Base-by-base conservation (phyloP, 1,140 invertebrate genomes). In the Meteorus sp. region DNA sequence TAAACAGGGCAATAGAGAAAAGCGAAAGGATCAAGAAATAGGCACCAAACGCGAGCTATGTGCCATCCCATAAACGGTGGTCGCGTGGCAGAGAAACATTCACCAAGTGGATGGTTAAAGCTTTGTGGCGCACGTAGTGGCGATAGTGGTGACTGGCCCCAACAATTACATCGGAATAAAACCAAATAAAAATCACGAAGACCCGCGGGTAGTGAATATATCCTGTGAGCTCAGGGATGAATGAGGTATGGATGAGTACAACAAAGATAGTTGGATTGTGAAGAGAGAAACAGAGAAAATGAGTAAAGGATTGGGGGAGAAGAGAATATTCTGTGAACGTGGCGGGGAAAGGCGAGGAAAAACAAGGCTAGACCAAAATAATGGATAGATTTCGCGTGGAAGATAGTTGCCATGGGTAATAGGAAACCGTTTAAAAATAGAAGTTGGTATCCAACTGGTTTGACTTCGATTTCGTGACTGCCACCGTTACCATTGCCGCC, bases 131-230 rank as follows among this genome's bases (percentile, higher is more conserved):
- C 61, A 68, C 64, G 69, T 66, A 74, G 70, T 76, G 68, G 71
- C 70, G 75, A 76, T 78, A 77, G 75, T 77, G 74, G 76, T 76
- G 76, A 77, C 75, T 78, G 76, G 76, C 71, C 75, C 75, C 72
- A 76, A 75, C 76, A 78, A 78, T 78, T 78, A 78, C 76, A 76
- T 67, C 61, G 50, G 73, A 76, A 78, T 76, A 76, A 76, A 76
- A 78, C 70, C 69, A 73, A 78, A 76, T 75, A 72, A 75, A 76
- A 71, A 57, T 48, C 33, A 11, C 23, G 11, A 29, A 58, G 22
- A 51, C n/a, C n/a, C n/a, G n/a, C n/a, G n/a, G n/a, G n/a, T n/a
- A n/a, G n/a, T n/a, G n/a, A n/a, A n/a, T n/a, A n/a, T n/a, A n/a
- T n/a, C n/a, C n/a, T n/a, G n/a, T n/a, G n/a, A n/a, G n/a, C n/a